These are phyloP conservation scores for Neoniphon sammara DNA, from an alignment of 2,797 vertebrate genomes.

Conservation along the genomic window DNA sequence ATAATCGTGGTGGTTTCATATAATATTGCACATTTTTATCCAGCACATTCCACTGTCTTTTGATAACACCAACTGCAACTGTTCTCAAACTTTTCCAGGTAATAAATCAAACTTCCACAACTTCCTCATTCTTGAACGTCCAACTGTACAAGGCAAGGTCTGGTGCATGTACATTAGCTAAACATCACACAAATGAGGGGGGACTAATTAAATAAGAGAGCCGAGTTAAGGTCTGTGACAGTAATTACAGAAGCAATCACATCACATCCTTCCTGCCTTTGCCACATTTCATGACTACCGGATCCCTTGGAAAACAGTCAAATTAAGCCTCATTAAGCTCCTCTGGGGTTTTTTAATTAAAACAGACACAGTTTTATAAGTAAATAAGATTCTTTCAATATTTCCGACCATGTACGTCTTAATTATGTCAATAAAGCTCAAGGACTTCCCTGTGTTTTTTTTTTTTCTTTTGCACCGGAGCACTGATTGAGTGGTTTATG, in stretches of 20 bases:
- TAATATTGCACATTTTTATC: neutral
- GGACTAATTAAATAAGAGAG: conserved; percentile 70
- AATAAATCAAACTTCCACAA: conserved; percentile 20
- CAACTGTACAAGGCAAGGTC: conserved; percentile 15
- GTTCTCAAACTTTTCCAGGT: conserved; percentile 6
- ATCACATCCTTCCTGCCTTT: conserved; percentile 77
- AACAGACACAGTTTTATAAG: conserved; percentile 65
- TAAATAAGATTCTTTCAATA: conserved; percentile 69
- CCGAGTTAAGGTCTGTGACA: conserved; percentile 74
- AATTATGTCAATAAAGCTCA: conserved; percentile 72
- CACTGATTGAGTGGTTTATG: conserved; percentile 56
- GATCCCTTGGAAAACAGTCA: conserved; percentile 76
- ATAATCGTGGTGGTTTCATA: neutral
- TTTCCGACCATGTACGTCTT: conserved; percentile 73
- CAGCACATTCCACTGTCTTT: neutral
- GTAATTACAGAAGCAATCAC: conserved; percentile 79
- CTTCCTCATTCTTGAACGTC: conserved; percentile 36
- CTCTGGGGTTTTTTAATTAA: conserved; percentile 80
- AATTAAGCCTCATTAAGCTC: conserved; percentile 77
- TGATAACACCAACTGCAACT: conserved; percentile 4
- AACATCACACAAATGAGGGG: conserved; percentile 63
- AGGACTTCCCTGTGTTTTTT: conserved; percentile 54
- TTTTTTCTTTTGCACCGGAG: conserved; percentile 33
- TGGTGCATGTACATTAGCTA: conserved; percentile 28
- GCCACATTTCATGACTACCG: conserved; percentile 77